phyloP scores from a whole-genome alignment of 2,888 invertebrate species.

The Trichogramma evanescens region DNA sequence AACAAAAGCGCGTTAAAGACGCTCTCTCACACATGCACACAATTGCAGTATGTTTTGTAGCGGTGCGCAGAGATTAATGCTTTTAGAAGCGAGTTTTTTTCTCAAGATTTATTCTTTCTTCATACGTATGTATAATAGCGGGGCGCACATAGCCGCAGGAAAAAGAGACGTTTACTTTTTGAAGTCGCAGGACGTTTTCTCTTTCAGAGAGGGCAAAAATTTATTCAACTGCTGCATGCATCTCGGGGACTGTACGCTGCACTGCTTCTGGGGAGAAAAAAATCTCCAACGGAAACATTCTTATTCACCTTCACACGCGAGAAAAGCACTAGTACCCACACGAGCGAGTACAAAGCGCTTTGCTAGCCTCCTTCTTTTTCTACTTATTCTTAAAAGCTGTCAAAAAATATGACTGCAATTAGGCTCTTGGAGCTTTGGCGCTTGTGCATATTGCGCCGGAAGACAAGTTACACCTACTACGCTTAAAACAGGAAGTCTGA shows the following conservation, averaged over 20 bases:
- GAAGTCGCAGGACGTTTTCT: conserved; percentile 12
- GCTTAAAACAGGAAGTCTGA: no score
- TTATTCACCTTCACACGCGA: conserved; percentile 13
- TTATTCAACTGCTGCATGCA: conserved; percentile 16
- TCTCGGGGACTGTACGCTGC: neutral
- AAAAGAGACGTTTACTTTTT: conserved; percentile 10
- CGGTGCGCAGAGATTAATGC: no score
- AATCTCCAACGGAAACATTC: conserved; percentile 11
- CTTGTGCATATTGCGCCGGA: no score
- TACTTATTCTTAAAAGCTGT: conserved; percentile 6
- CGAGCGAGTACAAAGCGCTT: conserved; percentile 11
- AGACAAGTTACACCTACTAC: no score
- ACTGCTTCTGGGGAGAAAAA: neutral
- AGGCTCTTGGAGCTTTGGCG: neutral
- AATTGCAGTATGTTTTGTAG: no score
- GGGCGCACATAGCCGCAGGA: no score
- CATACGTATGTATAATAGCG: no score
- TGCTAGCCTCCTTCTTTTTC: neutral
- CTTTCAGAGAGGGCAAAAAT: conserved; percentile 7
- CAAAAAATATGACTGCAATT: conserved; percentile 19
- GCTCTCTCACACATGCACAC: no score
- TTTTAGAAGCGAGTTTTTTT: no score
- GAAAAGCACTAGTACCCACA: conserved; percentile 15
- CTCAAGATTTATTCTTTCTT: no score
- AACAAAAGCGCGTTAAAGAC: no score